phyloP scores from a whole-genome alignment of 1,140 invertebrate genomes.

The Drosophila biarmipes region DNA sequence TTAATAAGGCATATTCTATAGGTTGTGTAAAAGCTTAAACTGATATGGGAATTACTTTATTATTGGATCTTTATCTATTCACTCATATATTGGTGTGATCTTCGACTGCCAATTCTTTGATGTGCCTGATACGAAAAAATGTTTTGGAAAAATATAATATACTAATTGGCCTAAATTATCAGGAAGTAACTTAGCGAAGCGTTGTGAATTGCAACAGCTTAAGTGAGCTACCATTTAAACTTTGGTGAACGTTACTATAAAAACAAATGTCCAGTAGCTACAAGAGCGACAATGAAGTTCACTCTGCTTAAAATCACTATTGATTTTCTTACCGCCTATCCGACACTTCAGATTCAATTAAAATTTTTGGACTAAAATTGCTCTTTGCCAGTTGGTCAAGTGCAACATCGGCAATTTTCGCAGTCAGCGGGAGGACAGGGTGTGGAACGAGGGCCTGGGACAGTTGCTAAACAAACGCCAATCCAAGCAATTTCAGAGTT shows the following conservation, averaged over 20 bases:
- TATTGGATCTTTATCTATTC: too few relatives aligned
- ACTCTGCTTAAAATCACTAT: neutral
- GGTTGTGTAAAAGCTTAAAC: too few relatives aligned
- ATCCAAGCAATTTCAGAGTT: slow-evolving; percentile 65
- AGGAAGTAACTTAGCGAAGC: too few relatives aligned
- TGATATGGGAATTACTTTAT: too few relatives aligned
- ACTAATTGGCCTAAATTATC: too few relatives aligned
- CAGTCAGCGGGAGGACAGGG: neutral
- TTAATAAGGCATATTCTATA: too few relatives aligned
- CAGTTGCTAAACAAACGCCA: slow-evolving; percentile 63
- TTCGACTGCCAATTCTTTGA: too few relatives aligned
- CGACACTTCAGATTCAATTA: slow-evolving; percentile 71
- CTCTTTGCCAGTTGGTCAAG: slow-evolving; percentile 41
- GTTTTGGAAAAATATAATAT: too few relatives aligned
- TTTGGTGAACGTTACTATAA: neutral
- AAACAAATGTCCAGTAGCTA: neutral
- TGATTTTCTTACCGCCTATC: slow-evolving; percentile 44
- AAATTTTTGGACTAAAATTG: slow-evolving; percentile 47
- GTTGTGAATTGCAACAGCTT: neutral
- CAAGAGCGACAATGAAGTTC: neutral
- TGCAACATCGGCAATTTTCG: slow-evolving; percentile 57
- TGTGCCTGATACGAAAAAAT: too few relatives aligned
- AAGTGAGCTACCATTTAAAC: neutral
- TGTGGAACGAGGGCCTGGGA: slow-evolving; percentile 29
- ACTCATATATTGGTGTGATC: too few relatives aligned